phyloP scores from a whole-genome alignment of 2,113 vertebrate species.

The Tachysurus vachellii region DNA sequence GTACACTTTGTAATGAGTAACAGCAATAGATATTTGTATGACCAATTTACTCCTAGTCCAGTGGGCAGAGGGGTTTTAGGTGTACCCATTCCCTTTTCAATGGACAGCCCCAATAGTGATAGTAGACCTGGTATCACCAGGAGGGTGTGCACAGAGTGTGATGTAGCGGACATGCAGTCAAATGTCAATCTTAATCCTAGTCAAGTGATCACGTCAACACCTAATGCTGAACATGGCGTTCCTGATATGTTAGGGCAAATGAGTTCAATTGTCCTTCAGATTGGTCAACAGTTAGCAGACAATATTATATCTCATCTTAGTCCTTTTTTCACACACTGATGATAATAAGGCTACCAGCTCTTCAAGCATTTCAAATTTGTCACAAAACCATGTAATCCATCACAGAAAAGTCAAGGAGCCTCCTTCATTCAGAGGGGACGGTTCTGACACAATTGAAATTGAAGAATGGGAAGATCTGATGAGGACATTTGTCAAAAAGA shows the following conservation, averaged over 20 bases:
- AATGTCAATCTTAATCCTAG: neutral
- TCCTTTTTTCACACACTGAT: neutral
- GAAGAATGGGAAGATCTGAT: slow-evolving; percentile 31
- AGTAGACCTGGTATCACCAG: neutral
- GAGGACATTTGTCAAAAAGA: slow-evolving; percentile 5
- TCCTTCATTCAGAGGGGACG: too few relatives aligned
- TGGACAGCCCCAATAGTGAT: neutral
- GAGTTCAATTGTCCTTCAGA: neutral
- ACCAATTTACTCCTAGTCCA: neutral
- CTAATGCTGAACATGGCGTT: neutral
- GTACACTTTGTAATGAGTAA: neutral
- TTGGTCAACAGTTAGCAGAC: slow-evolving; percentile 16
- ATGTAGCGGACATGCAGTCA: neutral
- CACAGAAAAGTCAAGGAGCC: too few relatives aligned
- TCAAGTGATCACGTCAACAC: neutral
- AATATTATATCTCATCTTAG: slow-evolving; percentile 27
- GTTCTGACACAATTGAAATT: neutral
- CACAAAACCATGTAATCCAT: neutral
- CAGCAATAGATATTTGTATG: neutral
- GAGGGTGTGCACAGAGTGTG: neutral
- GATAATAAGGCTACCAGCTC: neutral
- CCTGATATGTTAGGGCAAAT: slow-evolving; percentile 26
- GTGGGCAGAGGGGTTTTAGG: neutral
- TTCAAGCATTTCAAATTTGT: neutral
- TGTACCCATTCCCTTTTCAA: slow-evolving; percentile 4